Conservation (phyloP, 2,113 vertebrate genomes). For the Protobothrops mucrosquamatus region DNA sequence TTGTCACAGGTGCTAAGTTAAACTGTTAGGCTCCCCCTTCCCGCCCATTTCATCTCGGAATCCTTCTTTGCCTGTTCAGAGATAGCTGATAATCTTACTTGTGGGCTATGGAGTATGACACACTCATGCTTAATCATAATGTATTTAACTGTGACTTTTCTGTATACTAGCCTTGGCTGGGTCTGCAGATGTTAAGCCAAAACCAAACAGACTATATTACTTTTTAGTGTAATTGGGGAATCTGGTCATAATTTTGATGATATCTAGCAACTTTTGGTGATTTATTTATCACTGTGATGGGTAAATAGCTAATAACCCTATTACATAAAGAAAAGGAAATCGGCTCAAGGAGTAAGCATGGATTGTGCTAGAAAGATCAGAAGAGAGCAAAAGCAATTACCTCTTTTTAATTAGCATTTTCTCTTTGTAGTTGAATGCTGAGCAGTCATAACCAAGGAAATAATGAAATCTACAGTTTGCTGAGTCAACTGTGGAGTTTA, state of each 20-base stretch:
- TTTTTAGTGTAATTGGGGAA: not conserved
- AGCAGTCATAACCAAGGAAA: not conserved
- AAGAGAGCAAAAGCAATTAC: not conserved
- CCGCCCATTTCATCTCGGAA: not conserved
- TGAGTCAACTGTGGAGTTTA: not conserved
- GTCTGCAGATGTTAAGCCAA: not conserved
- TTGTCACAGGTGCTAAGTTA: not conserved
- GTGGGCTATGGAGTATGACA: not conserved
- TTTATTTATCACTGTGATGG: not conserved
- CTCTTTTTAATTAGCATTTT: not conserved
- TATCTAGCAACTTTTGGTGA: not conserved
- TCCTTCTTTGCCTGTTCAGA: not conserved
- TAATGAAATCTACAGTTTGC: not conserved
- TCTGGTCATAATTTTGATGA: not conserved
- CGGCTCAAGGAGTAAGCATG: not conserved
- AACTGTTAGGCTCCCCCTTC: not conserved
- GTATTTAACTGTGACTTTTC: not conserved
- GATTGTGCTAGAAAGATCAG: not conserved
- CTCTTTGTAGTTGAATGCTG: not conserved
- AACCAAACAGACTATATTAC: not conserved
- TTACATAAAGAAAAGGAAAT: not conserved
- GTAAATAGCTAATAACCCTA: not conserved
- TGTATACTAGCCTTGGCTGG: not conserved
- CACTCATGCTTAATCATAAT: not conserved
- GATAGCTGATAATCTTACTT: not conserved